Evolutionary conservation across 2,797 vertebrate species (phyloP).

Genomic region (Allobates femoralis): DNA sequence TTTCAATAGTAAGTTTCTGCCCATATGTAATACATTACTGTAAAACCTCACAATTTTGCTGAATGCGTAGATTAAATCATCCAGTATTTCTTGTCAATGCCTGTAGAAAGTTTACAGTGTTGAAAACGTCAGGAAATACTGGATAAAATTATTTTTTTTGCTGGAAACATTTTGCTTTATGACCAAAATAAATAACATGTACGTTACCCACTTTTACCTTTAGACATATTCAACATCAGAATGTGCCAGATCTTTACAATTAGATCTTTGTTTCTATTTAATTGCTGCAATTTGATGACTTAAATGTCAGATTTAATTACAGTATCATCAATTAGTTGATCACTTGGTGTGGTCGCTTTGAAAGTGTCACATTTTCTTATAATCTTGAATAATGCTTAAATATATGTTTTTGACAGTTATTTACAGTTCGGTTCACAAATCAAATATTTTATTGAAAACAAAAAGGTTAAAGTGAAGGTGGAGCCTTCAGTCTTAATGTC

Average conservation of each 20-base stretch:
- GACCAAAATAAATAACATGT: constrained; percentile 19
- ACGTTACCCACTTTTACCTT: not conserved
- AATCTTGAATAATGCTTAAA: not conserved
- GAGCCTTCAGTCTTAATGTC: constrained; percentile 33
- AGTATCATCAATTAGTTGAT: constrained; percentile 3
- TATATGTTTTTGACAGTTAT: constrained; percentile 24
- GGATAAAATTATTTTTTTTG: not conserved
- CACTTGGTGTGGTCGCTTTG: not conserved
- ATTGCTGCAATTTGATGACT: constrained; percentile 22
- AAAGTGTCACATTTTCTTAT: constrained; percentile 7
- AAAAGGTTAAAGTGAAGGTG: constrained; percentile 42
- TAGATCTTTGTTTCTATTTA: constrained; percentile 3
- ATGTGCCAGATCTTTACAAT: not conserved
- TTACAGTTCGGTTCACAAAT: constrained; percentile 20
- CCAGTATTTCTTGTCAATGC: not conserved
- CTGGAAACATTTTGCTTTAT: not conserved
- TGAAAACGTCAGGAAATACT: not conserved
- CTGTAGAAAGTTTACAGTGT: not conserved
- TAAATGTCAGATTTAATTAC: constrained; percentile 34
- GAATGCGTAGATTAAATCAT: not conserved
- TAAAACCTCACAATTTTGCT: too few relatives aligned
- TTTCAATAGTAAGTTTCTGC: too few relatives aligned
- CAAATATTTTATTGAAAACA: constrained; percentile 26
- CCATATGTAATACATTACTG: too few relatives aligned
- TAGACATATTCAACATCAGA: not conserved